Conservation (phyloP, 2,888 invertebrate genomes). For the Tiliacea aurago region DNA sequence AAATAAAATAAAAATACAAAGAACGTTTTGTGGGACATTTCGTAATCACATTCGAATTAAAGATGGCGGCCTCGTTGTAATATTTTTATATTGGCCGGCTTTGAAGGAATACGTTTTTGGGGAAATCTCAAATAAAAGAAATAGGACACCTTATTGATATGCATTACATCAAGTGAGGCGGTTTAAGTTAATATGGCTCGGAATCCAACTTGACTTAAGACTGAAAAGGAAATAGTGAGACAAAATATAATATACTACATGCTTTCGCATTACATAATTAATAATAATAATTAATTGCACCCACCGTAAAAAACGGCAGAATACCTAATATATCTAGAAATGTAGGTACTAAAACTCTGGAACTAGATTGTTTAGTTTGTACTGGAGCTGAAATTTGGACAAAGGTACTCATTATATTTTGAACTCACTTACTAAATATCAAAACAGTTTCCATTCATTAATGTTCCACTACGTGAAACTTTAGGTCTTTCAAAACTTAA, state of each 20-base stretch:
- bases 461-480: not conserved
- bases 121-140: constrained; percentile 33
- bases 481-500: constrained; percentile 3
- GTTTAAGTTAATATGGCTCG: constrained; percentile 32
- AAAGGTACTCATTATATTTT: not conserved
- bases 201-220: constrained; percentile 21
- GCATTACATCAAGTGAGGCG: constrained; percentile 50
- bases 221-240: not conserved
- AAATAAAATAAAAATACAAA: constrained; percentile 7
- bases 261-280: not conserved
- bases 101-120: constrained; percentile 35
- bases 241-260: not conserved
- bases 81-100: constrained; percentile 48
- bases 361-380: too few species aligned
- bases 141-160: constrained; percentile 57
- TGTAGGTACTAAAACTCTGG: not conserved
- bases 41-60: constrained; percentile 15
- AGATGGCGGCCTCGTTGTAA: constrained; percentile 48
- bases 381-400: not conserved
- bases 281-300: too few species aligned
- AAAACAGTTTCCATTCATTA: constrained; percentile 6
- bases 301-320: not conserved
- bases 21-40: constrained; percentile 16
- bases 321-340: not conserved
- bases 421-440: constrained; percentile 1